A percentile compares a stretch with the other conserved stretches of the same genome.
Evolutionary conservation across 2,797 vertebrate species (phyloP).

Genomic region (Podarcis lilfordi): DNA sequence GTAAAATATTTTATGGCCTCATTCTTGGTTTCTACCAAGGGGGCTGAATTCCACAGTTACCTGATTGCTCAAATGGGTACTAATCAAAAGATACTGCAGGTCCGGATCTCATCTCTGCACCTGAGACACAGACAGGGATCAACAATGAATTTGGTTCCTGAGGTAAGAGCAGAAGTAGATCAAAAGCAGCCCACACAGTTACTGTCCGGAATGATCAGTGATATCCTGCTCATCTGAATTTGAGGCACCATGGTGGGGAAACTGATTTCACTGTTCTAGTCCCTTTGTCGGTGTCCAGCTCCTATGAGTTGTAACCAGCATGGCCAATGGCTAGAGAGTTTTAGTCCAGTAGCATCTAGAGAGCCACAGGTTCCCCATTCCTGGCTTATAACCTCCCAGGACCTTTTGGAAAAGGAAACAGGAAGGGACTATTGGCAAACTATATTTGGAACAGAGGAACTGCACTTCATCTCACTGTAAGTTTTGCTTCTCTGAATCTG

Average conservation of each 20-base stretch:
- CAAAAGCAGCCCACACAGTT: not conserved
- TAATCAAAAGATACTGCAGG: not conserved
- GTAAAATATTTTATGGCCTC: slow-evolving; percentile 62
- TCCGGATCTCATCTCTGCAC: not conserved
- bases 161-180: not conserved
- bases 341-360: too few relatives aligned
- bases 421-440: not conserved
- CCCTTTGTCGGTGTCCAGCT: too few relatives aligned
- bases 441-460: not conserved
- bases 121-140: not conserved
- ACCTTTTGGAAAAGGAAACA: not conserved
- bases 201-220: not conserved
- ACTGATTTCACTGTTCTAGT: not conserved
- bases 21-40: slow-evolving; percentile 42
- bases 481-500: not conserved
- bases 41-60: slow-evolving; percentile 60
- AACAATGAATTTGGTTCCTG: not conserved
- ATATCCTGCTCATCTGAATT: not conserved
- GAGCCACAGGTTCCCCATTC: too few relatives aligned
- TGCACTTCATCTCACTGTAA: not conserved
- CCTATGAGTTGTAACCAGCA: too few relatives aligned
- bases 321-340: too few relatives aligned
- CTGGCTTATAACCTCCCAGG: too few relatives aligned
- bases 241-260: too few relatives aligned
- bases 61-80: rapidly evolving